These are phyloP conservation scores for Oegoconia quadripuncta DNA, from an alignment of 2,888 invertebrate species.

Conservation along the genomic window DNA sequence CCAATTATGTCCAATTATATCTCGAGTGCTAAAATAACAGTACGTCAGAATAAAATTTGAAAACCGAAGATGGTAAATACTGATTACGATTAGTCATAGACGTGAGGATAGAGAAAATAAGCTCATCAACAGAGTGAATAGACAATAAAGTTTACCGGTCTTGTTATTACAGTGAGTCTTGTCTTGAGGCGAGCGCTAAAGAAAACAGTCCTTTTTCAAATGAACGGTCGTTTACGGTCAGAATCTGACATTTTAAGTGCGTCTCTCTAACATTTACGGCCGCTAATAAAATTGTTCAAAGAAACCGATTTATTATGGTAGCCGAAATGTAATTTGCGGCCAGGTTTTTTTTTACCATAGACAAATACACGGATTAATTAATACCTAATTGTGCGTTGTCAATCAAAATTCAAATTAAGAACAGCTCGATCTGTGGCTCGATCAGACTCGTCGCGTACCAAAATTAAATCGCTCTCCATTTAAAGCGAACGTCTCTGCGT, in stretches of 20 bases:
- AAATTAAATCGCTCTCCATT: constrained; percentile 38
- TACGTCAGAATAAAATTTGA: constrained; percentile 29
- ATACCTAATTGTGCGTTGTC: constrained; percentile 38
- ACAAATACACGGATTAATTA: constrained; percentile 35
- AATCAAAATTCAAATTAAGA: constrained; percentile 54
- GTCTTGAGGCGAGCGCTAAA: constrained; percentile 48
- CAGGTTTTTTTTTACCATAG: constrained; percentile 26
- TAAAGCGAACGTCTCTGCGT: constrained; percentile 38
- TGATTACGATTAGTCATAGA: constrained; percentile 67
- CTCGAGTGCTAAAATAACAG: constrained; percentile 60
- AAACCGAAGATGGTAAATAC: constrained; percentile 46
- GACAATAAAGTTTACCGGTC: constrained; percentile 62
- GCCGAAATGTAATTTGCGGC: constrained; percentile 50
- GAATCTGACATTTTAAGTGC: constrained; percentile 72
- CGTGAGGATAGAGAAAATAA: constrained; percentile 63
- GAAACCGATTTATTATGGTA: constrained; percentile 58
- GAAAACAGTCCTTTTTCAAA: constrained; percentile 73
- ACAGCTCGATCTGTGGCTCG: constrained; percentile 27
- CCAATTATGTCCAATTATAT: constrained; percentile 36
- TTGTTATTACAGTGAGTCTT: constrained; percentile 57
- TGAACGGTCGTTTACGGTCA: constrained; percentile 68
- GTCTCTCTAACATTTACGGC: constrained; percentile 65
- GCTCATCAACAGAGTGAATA: constrained; percentile 66
- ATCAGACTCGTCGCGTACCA: constrained; percentile 31
- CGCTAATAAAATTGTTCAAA: constrained; percentile 68